These are phyloP conservation scores for Boloria selene DNA, from an alignment of 2,888 invertebrate species.

Conservation along the genomic window DNA sequence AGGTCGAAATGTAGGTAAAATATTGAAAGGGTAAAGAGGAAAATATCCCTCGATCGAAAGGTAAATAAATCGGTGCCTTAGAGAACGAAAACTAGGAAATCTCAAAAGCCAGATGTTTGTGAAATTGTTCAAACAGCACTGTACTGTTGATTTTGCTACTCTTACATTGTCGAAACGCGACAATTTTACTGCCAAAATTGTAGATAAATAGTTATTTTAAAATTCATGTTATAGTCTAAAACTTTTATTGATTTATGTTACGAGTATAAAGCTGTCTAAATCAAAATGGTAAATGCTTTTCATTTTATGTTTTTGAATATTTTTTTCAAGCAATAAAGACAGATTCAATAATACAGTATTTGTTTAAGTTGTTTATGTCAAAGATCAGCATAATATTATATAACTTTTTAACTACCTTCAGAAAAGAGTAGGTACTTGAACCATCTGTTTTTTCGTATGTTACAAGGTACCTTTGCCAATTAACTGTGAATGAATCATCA, in stretches of 20 bases:
- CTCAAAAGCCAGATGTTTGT: constrained; percentile 30
- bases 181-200: not conserved
- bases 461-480: too few relatives aligned
- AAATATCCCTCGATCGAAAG: constrained; percentile 21
- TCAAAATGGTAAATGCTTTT: too few relatives aligned
- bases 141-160: constrained; percentile 21
- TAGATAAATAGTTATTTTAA: not conserved
- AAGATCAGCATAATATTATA: too few relatives aligned
- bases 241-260: not conserved
- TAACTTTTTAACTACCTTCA: too few relatives aligned
- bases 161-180: constrained; percentile 17
- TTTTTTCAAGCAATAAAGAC: too few relatives aligned
- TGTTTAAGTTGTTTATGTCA: too few relatives aligned
- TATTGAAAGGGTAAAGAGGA: constrained; percentile 18
- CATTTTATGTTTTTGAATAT: too few relatives aligned
- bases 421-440: too few relatives aligned
- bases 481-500: too few relatives aligned
- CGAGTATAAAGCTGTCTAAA: too few relatives aligned
- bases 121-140: constrained; percentile 28
- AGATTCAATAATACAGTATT: too few relatives aligned
- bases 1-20: constrained; percentile 11
- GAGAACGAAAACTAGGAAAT: constrained; percentile 27
- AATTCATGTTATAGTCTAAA: not conserved
- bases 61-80: constrained; percentile 29
- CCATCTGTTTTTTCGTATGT: too few relatives aligned